phyloP scores from a whole-genome alignment of 2,888 invertebrate genomes.

The Eremobia ochroleuca region DNA sequence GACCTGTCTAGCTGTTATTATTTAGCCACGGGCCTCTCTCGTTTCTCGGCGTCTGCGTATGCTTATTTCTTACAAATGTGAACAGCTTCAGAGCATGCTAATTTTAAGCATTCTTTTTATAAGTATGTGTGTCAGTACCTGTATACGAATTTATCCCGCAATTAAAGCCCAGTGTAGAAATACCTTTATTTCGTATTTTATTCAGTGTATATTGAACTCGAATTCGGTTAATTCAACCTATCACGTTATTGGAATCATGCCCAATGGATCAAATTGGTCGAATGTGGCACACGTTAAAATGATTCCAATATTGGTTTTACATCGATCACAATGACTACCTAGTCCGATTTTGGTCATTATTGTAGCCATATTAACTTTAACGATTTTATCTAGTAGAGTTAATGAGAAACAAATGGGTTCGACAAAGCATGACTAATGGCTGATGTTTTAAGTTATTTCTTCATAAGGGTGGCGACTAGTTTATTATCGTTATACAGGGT shows the following conservation, averaged over 20 bases:
- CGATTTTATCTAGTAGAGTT: slow-evolving; percentile 42
- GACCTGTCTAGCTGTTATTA: no score
- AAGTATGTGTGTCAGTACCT: no score
- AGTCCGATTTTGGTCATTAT: slow-evolving; percentile 42
- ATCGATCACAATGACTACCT: slow-evolving; percentile 45
- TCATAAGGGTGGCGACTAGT: background rate
- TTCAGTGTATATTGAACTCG: slow-evolving; percentile 57
- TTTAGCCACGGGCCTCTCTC: no score
- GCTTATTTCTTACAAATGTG: no score
- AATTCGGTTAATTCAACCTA: slow-evolving; percentile 63
- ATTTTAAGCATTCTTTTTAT: no score
- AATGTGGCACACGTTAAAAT: slow-evolving; percentile 65
- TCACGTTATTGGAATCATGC: slow-evolving; percentile 68
- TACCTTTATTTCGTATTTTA: slow-evolving; percentile 44
- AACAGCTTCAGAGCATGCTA: no score
- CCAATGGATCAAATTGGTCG: slow-evolving; percentile 67
- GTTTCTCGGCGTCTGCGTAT: no score
- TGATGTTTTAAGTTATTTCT: background rate
- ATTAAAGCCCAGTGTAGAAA: background rate
- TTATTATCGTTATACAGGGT: background rate
- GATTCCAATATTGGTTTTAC: slow-evolving; percentile 63
- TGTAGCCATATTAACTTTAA: slow-evolving; percentile 45
- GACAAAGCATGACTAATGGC: slow-evolving; percentile 31
- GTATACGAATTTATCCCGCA: no score
- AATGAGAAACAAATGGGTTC: slow-evolving; percentile 36